A percentile compares a stretch with the other conserved stretches of the same genome.
Conservation (phyloP, 2,888 invertebrate genomes). For the Drosophila neotestacea region DNA sequence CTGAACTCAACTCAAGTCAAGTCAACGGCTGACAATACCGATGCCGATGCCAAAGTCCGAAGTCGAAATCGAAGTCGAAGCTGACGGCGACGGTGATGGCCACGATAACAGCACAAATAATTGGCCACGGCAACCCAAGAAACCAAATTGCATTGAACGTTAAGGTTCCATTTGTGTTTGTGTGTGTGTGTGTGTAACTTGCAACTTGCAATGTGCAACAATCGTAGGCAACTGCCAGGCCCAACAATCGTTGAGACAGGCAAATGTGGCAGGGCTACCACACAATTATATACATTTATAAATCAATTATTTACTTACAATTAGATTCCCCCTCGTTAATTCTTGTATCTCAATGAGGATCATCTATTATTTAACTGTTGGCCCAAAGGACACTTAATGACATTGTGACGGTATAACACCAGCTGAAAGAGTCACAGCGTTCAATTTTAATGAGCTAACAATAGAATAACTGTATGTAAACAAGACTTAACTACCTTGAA, state of each 20-base stretch:
- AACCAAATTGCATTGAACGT: constrained; percentile 72
- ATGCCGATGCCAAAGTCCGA: neutral
- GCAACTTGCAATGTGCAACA: constrained; percentile 28
- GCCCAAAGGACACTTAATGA: neutral
- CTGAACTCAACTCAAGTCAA: constrained; percentile 6
- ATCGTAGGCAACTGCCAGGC: constrained; percentile 10
- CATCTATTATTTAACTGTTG: no score
- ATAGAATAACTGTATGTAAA: neutral
- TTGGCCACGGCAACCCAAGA: constrained; percentile 63
- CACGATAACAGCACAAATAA: constrained; percentile 78
- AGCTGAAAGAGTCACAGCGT: neutral
- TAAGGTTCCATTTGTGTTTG: constrained; percentile 48
- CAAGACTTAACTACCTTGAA: neutral
- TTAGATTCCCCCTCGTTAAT: neutral
- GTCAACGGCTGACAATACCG: constrained; percentile 8
- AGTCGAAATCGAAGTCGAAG: constrained; percentile 2
- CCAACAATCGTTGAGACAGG: constrained; percentile 4
- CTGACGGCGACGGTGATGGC: constrained; percentile 43
- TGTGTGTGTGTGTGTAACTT: constrained; percentile 10
- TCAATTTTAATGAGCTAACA: neutral
- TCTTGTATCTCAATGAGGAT: neutral
- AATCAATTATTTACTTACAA: constrained; percentile 8
- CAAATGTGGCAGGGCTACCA: constrained; percentile 25
- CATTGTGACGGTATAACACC: neutral
- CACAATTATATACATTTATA: constrained; percentile 16